Conservation (phyloP, 2,113 vertebrate species). For the Rafetus swinhoei region DNA sequence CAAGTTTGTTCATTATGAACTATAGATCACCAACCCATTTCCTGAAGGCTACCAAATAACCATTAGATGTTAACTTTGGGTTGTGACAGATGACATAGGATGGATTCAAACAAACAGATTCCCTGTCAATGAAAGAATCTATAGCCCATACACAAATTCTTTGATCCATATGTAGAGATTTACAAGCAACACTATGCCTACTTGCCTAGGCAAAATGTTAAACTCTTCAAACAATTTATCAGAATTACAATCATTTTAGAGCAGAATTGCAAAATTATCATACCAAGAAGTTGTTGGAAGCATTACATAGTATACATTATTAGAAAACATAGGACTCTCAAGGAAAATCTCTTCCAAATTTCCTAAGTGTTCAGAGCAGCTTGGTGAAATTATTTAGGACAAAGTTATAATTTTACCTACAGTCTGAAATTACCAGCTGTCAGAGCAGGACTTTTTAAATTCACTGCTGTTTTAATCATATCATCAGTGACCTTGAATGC, state of each 20-base stretch:
- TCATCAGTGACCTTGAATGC: neutral
- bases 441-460: neutral
- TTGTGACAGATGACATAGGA: neutral
- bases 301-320: neutral
- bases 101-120: neutral
- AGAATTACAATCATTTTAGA: neutral
- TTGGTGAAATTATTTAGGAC: neutral
- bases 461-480: constrained; percentile 1
- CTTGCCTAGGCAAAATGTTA: neutral
- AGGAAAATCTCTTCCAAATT: constrained; percentile 5
- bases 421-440: neutral
- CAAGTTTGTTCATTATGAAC: neutral
- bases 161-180: too few relatives aligned
- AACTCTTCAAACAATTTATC: neutral
- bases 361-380: neutral
- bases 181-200: neutral
- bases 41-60: neutral
- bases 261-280: neutral
- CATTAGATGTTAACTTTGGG: neutral
- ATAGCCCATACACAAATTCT: too few relatives aligned
- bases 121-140: neutral
- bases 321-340: neutral
- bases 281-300: neutral
- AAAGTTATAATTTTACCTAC: constrained; percentile 17
- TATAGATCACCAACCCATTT: neutral